These are phyloP conservation scores for Sphaeramia orbicularis DNA, from an alignment of 2,797 vertebrate genomes.

Conservation along the genomic window DNA sequence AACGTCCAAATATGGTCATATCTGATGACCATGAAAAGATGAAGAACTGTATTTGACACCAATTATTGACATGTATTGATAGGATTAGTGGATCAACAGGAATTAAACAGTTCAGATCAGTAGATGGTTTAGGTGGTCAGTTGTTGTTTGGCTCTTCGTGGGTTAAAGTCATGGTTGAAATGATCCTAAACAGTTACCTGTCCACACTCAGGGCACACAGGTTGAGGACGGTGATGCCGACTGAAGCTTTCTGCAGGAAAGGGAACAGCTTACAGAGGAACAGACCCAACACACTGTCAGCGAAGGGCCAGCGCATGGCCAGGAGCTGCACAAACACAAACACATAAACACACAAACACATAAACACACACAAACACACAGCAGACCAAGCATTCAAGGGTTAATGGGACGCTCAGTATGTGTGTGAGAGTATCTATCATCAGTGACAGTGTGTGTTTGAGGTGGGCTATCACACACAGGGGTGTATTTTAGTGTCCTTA, in stretches of 20 bases:
- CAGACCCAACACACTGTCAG: slow-evolving; percentile 85
- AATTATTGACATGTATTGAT: no score
- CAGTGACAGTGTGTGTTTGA: neutral
- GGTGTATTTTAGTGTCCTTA: slow-evolving; percentile 63
- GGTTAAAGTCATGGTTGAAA: no score
- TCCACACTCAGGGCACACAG: slow-evolving; percentile 96
- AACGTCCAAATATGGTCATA: no score
- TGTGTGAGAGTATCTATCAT: neutral
- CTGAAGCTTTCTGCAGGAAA: slow-evolving; percentile 95
- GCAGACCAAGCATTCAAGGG: neutral
- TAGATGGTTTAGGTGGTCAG: no score
- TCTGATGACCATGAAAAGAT: no score
- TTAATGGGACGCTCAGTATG: neutral
- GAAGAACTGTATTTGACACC: no score
- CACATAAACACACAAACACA: slow-evolving; percentile 54
- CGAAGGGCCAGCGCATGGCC: slow-evolving; percentile 90
- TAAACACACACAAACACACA: no score
- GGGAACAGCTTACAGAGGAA: slow-evolving; percentile 95
- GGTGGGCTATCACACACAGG: slow-evolving; percentile 23
- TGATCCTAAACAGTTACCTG: no score
- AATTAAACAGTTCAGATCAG: no score
- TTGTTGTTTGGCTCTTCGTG: no score
- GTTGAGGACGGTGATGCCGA: slow-evolving; percentile 96
- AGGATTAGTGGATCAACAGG: no score
- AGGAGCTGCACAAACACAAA: slow-evolving; percentile 86